These are phyloP conservation scores for Podarcis raffonei DNA, from an alignment of 2,113 vertebrate genomes.

Conservation along the genomic window DNA sequence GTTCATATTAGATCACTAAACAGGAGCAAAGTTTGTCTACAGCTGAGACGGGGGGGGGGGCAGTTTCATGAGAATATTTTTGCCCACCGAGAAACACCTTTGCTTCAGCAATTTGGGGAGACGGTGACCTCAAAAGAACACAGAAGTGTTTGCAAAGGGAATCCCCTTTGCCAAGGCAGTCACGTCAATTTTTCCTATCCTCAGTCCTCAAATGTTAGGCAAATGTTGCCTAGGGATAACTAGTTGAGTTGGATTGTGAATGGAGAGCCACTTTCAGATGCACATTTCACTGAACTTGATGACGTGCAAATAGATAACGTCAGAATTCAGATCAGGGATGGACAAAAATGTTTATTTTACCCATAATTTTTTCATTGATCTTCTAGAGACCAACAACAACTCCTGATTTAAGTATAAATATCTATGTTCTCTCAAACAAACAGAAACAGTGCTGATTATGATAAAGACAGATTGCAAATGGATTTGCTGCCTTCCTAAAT, in stretches of 20 bases:
- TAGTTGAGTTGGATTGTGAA: background rate
- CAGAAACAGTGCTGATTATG: too few relatives aligned
- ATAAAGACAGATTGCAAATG: too few relatives aligned
- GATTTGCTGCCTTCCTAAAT: too few relatives aligned
- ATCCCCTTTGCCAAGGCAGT: too few relatives aligned
- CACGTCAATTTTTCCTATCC: background rate
- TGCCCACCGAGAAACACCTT: background rate
- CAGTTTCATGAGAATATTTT: background rate
- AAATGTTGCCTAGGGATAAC: background rate
- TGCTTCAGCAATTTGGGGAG: background rate
- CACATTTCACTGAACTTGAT: background rate
- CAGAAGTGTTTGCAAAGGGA: too few relatives aligned
- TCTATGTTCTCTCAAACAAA: too few relatives aligned
- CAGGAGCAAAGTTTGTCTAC: conserved; percentile 14
- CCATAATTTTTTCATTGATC: background rate
- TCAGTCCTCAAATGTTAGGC: background rate
- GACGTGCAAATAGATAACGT: background rate
- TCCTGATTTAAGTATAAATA: too few relatives aligned
- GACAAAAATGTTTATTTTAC: background rate
- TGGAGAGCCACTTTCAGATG: background rate
- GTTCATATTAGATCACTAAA: conserved; percentile 56
- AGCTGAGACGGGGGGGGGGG: background rate
- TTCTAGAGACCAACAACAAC: background rate
- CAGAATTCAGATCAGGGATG: background rate
- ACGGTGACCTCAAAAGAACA: background rate